Evolutionary conservation across 92 coral and sea anemone species (phyloP).

Genomic region (Palythoa heliodiscus): DNA sequence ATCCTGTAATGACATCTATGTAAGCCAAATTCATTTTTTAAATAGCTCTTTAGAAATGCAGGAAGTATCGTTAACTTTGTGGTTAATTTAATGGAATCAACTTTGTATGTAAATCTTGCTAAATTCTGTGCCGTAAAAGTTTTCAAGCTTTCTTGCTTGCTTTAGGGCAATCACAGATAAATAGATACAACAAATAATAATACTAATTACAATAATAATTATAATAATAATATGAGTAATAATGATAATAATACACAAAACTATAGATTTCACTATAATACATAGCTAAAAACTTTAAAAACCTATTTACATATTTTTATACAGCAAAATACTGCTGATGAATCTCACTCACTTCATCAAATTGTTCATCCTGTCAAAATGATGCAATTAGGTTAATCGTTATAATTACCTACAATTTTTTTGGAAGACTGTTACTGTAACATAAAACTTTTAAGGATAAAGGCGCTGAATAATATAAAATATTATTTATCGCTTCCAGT

Average conservation of each 20-base stretch:
- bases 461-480: too few relatives aligned
- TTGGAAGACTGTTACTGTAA: too few relatives aligned
- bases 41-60: too few relatives aligned
- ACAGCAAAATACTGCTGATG: constrained; percentile 2
- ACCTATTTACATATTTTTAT: not conserved
- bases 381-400: constrained; percentile 22
- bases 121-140: not conserved
- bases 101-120: not conserved
- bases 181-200: not conserved
- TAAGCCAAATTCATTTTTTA: too few relatives aligned
- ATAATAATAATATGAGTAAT: not conserved
- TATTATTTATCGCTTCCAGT: too few relatives aligned
- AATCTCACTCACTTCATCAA: constrained; percentile 32
- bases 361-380: constrained; percentile 34
- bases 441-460: too few relatives aligned
- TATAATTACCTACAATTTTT: not conserved
- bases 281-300: too few relatives aligned
- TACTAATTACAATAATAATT: not conserved
- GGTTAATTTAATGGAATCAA: too few relatives aligned
- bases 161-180: not conserved
- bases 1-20: too few relatives aligned
- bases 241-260: too few relatives aligned
- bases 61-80: too few relatives aligned
- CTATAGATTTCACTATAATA: too few relatives aligned
- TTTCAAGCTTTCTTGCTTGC: not conserved